These are phyloP conservation scores for Gulo gulo DNA, from an alignment of 2,113 vertebrate species.

Conservation along the genomic window DNA sequence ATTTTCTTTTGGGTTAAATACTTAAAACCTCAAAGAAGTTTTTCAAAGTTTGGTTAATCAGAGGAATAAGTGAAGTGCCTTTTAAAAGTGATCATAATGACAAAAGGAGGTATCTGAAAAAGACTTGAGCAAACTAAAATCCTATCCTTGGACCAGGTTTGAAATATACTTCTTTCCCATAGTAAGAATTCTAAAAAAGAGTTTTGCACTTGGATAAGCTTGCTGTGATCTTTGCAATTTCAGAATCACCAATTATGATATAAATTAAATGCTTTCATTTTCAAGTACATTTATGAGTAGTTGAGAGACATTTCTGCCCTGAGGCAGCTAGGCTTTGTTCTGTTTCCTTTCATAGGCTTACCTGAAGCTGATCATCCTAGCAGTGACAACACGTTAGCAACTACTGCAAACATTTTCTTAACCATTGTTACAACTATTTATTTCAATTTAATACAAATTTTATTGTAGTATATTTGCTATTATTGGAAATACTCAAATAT, in stretches of 20 bases:
- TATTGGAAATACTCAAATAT: background rate
- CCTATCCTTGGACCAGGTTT: background rate
- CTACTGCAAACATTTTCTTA: background rate
- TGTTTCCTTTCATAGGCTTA: background rate
- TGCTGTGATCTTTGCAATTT: background rate
- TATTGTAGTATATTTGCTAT: background rate
- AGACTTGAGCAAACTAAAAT: background rate
- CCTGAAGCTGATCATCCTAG: background rate
- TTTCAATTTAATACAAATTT: background rate
- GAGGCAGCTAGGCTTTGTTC: background rate
- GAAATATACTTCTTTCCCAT: background rate
- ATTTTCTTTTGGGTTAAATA: background rate
- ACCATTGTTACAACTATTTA: background rate
- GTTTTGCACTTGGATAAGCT: background rate
- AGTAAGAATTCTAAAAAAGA: background rate
- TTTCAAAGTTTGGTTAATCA: background rate
- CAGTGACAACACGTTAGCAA: background rate
- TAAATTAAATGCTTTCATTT: background rate
- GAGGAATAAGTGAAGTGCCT: background rate
- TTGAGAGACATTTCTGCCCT: background rate
- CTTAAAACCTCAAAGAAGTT: background rate
- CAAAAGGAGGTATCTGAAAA: background rate
- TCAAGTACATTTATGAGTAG: background rate
- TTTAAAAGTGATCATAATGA: background rate
- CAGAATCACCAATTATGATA: background rate